These are phyloP conservation scores for Rousettus leschenaultii DNA, from an alignment of 2,113 vertebrate genomes.

Conservation along the genomic window DNA sequence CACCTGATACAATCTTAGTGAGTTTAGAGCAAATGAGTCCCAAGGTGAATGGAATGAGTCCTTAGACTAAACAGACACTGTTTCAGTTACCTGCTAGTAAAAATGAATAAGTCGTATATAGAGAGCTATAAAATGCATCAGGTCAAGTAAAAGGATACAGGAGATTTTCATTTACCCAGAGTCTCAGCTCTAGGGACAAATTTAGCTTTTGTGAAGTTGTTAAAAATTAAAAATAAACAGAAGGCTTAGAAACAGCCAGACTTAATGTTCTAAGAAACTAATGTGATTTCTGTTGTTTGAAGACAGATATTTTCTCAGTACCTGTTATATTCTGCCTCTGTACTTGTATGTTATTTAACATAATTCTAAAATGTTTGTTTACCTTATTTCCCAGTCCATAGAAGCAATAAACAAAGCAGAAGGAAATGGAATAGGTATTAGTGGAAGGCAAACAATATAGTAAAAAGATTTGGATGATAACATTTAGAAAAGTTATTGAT, in stretches of 20 bases:
- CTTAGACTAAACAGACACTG: background rate
- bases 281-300: background rate
- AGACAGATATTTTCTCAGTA: background rate
- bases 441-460: background rate
- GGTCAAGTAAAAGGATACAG: accelerated
- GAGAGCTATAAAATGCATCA: background rate
- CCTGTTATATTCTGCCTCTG: background rate
- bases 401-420: background rate
- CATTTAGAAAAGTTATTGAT: background rate
- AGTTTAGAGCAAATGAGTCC: background rate
- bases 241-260: background rate
- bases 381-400: background rate
- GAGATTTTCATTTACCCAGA: background rate
- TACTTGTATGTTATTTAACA: background rate
- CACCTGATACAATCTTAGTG: background rate
- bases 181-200: background rate
- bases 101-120: background rate
- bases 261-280: background rate
- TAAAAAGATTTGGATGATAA: background rate
- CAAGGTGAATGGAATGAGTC: background rate
- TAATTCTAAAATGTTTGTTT: background rate
- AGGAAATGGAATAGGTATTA: background rate
- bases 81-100: background rate
- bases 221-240: background rate
- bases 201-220: background rate